Base-by-base conservation (phyloP, 2,888 invertebrate genomes). In the Quadroppia sp. region DNA sequence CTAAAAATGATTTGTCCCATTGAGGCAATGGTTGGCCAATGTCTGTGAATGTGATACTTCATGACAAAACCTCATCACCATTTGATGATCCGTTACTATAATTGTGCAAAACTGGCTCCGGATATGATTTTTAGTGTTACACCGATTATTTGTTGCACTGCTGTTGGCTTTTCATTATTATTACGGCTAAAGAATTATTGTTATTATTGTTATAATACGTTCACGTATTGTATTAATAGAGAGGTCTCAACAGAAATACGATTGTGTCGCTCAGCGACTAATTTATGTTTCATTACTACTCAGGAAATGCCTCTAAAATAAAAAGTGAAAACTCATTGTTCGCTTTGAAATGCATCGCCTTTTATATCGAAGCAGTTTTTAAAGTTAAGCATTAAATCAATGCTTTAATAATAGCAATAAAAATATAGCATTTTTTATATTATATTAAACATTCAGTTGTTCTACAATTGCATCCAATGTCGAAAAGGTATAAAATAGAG, bases 221-320 rank as follows among this genome's bases (percentile, higher is more conserved):
- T 36, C 32, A 11, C 11, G 32, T 64, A 53, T 53, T 53, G 53
- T 64, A 28, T 59, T 59, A 64, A 64, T 64, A 64, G 36, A 64
- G 61, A 64, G 61, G 36, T 64, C 61, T 64, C 36, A 64, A 64
- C 61, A 13, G 61, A 64, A 69, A 69, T 69, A 28, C 28, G 69
- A 45, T 69, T 69, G 69, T 69, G 69, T 69, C 69, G 69, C 25
- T 69, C 40, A 69, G 42, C 61, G 36, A 45, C 69, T 69, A 69
- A 69, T 69, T 69, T 69, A 69, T 69, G 69, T 69, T 69, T 69
- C 69, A 69, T 69, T 69, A 69, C 69, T 45, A 42, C 42, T 69
- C 69, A 69, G 69, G 69, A 69, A 69, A 69, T 69, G 69, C 69
- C 45, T 42, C 69, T 13, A 69, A 69, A 69, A n/a, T 59, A 59